Percentiles rank a stretch among this genome's conserved stretches.
These are phyloP conservation scores for Apotomis betuletana DNA, from an alignment of 2,888 invertebrate species.

Conservation along the genomic window DNA sequence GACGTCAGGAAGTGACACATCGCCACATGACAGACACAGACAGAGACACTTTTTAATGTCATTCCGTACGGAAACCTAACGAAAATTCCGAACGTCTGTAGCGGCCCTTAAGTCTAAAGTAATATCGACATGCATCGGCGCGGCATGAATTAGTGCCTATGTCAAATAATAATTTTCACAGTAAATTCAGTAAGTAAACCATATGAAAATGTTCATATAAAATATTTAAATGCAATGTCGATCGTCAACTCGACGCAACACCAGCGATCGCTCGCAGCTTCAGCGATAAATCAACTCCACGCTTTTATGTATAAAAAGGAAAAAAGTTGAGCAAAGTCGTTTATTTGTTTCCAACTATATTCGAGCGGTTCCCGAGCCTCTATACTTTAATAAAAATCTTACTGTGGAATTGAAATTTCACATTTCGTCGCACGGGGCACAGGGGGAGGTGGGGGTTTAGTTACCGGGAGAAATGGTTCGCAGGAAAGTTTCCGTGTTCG, in stretches of 20 bases:
- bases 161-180: not conserved
- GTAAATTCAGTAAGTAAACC: slow-evolving; percentile 5
- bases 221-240: slow-evolving; percentile 79
- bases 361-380: slow-evolving; percentile 65
- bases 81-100: too few relatives aligned
- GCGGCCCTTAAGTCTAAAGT: not conserved
- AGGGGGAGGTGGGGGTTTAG: slow-evolving; percentile 46
- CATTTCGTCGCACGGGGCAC: slow-evolving; percentile 62
- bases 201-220: slow-evolving; percentile 54
- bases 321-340: slow-evolving; percentile 72
- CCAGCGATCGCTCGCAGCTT: slow-evolving; percentile 65
- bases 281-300: slow-evolving; percentile 78
- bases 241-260: slow-evolving; percentile 74
- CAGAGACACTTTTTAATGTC: too few relatives aligned
- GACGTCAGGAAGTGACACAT: too few relatives aligned
- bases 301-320: slow-evolving; percentile 75
- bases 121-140: not conserved
- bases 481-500: slow-evolving; percentile 54
- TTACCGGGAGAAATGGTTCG: slow-evolving; percentile 57
- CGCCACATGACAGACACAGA: too few relatives aligned
- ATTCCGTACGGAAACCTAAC: too few relatives aligned
- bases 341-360: slow-evolving; percentile 81
- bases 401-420: slow-evolving; percentile 73
- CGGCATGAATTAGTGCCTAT: too few relatives aligned
- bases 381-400: slow-evolving; percentile 72